Evolutionary conservation across 1,140 invertebrate genomes (phyloP).

Genomic region (Solenopsis fugax): DNA sequence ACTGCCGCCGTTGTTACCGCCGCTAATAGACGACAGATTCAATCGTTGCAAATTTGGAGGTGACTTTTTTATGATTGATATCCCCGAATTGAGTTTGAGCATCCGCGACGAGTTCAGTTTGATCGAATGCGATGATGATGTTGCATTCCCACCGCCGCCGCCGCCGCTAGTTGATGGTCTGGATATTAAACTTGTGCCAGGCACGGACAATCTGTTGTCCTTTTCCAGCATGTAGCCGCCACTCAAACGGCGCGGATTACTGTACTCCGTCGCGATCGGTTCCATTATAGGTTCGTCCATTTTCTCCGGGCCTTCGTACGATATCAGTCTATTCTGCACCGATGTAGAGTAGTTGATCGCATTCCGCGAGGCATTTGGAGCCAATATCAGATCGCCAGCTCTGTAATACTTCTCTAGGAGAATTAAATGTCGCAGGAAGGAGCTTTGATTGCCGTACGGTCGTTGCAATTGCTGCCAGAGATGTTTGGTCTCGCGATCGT

Average conservation of each 20-base stretch:
- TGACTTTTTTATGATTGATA: slow-evolving; percentile 85
- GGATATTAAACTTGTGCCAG: slow-evolving; percentile 52
- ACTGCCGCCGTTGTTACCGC: slow-evolving; percentile 17
- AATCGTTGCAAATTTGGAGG: slow-evolving; percentile 83
- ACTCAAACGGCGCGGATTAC: slow-evolving; percentile 80
- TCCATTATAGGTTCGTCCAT: slow-evolving; percentile 84
- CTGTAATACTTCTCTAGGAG: slow-evolving; percentile 93
- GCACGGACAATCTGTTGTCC: slow-evolving; percentile 68
- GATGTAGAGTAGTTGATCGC: slow-evolving; percentile 92
- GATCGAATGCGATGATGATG: slow-evolving; percentile 7
- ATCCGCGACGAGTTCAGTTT: slow-evolving; percentile 69
- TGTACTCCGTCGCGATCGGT: slow-evolving; percentile 78
- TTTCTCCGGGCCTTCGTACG: slow-evolving; percentile 89
- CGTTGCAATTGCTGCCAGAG: slow-evolving; percentile 93
- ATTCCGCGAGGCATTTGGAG: slow-evolving; percentile 91
- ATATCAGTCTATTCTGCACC: slow-evolving; percentile 91
- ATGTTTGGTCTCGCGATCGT: slow-evolving; percentile 92
- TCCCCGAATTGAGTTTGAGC: slow-evolving; percentile 81
- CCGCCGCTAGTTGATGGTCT: slow-evolving; percentile 26
- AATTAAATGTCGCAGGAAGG: slow-evolving; percentile 93
- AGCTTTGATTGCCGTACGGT: slow-evolving; percentile 94
- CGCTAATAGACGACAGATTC: slow-evolving; percentile 71
- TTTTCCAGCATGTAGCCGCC: slow-evolving; percentile 81
- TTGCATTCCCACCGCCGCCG: not conserved
- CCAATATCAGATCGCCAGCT: slow-evolving; percentile 91